Evolutionary conservation across 64 coral and sea anemone genomes (phyloP), one percentile per base, ranked within the genome.

Genomic region (Porites lutea): DNA sequence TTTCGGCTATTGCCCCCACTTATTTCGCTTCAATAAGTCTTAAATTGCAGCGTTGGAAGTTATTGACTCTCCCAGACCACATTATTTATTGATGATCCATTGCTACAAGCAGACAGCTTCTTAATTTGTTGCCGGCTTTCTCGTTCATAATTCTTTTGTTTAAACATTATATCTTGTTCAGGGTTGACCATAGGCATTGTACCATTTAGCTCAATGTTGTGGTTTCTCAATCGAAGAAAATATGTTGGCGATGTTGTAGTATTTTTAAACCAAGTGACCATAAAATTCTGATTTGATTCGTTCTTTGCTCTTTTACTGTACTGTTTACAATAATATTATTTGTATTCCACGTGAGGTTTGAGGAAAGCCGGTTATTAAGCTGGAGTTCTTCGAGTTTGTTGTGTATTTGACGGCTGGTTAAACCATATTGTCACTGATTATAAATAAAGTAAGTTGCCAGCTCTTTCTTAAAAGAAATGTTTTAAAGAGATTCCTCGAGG

Each of bases 1-100:
- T 3, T 84, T n/a, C 4, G 43, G 59, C 16, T 14, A 15, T 65
- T 65, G 23, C 78, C 12, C 27, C 3, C 8, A n/a, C 16, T 69
- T 60, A 48, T 84, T 84, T 84, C 48, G 8, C 62, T 84, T 69
- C 63, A 67, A 53, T 55, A 78, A 66, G 79, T 83, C 79, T 44
- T 83, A 83, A 83, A 83, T 83, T 50, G 6, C 81, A 84, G 73
- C 22, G 61, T 52, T 22, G 9, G 64, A 82, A 84, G 62, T 84
- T 84, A 84, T 68, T 84, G 47, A 84, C 81, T 84, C 73, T 76
- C 62, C 63, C 63, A 52, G 63, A 68, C 18, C 52, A 45, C 44
- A 84, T 84, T 48, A 84, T 84, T 84, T 84, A 84, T 84, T 84
- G 81, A 82, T 82, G 79, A 5, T 49, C 59, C 61, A 65, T 65